Conservation (phyloP, 2,113 vertebrate species). For the Protobothrops mucrosquamatus region DNA sequence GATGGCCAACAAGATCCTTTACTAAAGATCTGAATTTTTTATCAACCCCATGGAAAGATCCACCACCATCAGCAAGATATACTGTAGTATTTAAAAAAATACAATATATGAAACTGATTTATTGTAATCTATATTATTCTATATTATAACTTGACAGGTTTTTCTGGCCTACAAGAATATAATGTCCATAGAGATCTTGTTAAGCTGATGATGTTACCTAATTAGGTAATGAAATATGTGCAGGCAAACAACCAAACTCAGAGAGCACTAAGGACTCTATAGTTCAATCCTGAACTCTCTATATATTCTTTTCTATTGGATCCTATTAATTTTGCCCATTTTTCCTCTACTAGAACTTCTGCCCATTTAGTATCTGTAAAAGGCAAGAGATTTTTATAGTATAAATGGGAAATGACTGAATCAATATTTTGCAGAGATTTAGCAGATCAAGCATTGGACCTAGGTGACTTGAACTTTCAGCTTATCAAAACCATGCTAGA, state of each 20-base stretch:
- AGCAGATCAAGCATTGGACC: neutral
- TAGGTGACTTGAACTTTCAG: neutral
- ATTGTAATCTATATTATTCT: neutral
- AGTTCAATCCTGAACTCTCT: neutral
- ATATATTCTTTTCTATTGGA: neutral
- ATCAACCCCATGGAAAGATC: neutral
- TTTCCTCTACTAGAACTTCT: neutral
- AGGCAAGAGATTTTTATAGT: neutral
- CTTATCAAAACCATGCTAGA: neutral
- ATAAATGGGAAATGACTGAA: neutral
- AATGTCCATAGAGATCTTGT: neutral
- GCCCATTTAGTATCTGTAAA: neutral
- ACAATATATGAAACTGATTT: neutral
- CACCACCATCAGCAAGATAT: neutral
- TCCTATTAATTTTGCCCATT: neutral
- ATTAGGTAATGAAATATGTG: neutral
- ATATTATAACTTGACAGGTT: neutral
- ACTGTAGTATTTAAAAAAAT: neutral
- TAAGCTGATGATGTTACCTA: neutral
- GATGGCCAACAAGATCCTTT: neutral
- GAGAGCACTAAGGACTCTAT: neutral
- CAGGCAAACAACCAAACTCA: neutral
- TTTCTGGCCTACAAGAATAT: neutral
- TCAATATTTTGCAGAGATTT: neutral
- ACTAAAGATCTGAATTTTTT: no score